Evolutionary conservation across 2,888 invertebrate genomes (phyloP).

Genomic region (Hypolimnas misippus): DNA sequence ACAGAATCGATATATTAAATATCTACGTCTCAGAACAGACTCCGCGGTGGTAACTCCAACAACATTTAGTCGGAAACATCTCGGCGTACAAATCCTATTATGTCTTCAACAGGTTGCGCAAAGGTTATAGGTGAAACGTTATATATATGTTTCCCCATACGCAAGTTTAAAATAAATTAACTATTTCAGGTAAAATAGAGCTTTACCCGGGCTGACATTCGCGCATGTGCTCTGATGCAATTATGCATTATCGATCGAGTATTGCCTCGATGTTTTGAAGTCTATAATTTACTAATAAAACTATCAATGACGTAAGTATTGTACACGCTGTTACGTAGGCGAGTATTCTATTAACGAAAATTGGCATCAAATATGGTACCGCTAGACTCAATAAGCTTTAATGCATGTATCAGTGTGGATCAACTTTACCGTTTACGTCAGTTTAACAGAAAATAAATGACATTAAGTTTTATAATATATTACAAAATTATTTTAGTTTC

Average conservation of each 20-base stretch:
- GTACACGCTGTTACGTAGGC: neutral
- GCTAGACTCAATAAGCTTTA: neutral
- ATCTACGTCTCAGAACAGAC: too few relatives aligned
- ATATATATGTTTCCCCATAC: neutral
- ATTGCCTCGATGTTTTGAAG: slow-evolving; percentile 8
- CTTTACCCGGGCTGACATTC: slow-evolving; percentile 11
- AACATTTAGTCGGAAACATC: neutral
- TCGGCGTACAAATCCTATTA: neutral
- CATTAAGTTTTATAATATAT: too few relatives aligned
- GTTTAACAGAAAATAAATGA: neutral
- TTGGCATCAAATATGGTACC: neutral
- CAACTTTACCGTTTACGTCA: neutral
- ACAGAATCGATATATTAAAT: too few relatives aligned
- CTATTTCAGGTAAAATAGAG: neutral
- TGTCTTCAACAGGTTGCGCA: neutral
- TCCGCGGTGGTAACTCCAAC: too few relatives aligned
- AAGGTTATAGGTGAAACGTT: neutral
- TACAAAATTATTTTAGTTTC: too few relatives aligned
- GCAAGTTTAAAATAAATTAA: neutral
- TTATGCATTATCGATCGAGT: slow-evolving; percentile 31
- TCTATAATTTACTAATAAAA: neutral
- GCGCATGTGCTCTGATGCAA: slow-evolving; percentile 33
- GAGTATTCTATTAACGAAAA: neutral
- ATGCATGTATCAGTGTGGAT: neutral
- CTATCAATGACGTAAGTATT: neutral